Evolutionary conservation across 2,113 vertebrate species (phyloP), one percentile per base, ranked within the genome.

Genomic region (Nerophis ophidion): DNA sequence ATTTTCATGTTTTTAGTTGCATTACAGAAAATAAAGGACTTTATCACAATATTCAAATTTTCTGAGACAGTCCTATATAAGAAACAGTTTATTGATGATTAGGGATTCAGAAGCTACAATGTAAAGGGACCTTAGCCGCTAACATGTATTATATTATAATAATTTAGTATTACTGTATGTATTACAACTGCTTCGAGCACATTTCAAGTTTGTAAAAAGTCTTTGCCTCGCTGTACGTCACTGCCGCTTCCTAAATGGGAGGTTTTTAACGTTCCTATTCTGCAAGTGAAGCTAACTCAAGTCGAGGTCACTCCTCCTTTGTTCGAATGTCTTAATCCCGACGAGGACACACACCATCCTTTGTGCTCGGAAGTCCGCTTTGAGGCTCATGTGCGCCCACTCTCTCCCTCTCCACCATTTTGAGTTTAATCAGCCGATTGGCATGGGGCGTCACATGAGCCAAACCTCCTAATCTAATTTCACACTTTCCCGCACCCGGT

Each of bases 401-500:
- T 68, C 54, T 16, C 47, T 57, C 70, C n/a, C 63, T 51, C 64
- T 49, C 78, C 71, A 75, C 80, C 79, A 79, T 79, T 76, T 86
- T 82, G 74, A 80, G 80, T 84, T 80, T 85, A 87, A 90, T 86
- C 85, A 86, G 81, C 73, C 80, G 73, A 77, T 84, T 81, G 80
- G 79, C 79, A 81, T 77, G 74, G 74, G 77, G 73, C 74, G 81
- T 88, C 88, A 87, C 84, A 90, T 86, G 83, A 89, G 81, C 82
- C 73, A 70, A 79, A 74, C 71, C 40, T 76, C 67, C 67, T 90
- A 88, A 88, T 90, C 87, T 86, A 81, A 89, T 90, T 89, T 90
- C 83, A 86, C 85, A 88, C 83, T 83, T 83, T 82, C 77, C 65
- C 74, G 86, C 81, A 85, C 81, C 83, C 73, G 0, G 64, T 61